phyloP scores from a whole-genome alignment of 1,140 invertebrate species.

The Caenorhabditis elegans region DNA sequence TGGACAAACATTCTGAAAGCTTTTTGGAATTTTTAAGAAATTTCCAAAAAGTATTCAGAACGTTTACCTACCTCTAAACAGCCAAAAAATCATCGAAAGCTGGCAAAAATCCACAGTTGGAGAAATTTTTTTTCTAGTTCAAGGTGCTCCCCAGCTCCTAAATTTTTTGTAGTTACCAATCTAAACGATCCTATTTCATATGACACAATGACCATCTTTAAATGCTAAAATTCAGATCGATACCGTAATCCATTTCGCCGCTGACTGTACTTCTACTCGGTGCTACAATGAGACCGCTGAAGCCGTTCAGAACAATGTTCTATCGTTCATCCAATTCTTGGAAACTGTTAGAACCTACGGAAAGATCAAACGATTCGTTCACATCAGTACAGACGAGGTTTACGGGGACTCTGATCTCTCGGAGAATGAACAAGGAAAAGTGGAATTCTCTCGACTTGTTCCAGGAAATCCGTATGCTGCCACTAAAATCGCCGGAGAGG shows the following conservation, averaged over 20 bases:
- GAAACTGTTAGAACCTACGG: slow-evolving; percentile 59
- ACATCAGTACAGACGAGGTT: slow-evolving; percentile 67
- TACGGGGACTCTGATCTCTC: slow-evolving; percentile 63
- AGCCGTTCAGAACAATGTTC: slow-evolving; percentile 64
- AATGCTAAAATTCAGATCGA: slow-evolving; percentile 65
- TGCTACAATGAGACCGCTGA: slow-evolving; percentile 61
- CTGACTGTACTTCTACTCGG: slow-evolving; percentile 64
- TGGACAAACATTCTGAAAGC: too few relatives aligned
- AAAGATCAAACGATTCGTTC: slow-evolving; percentile 63
- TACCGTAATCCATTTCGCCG: slow-evolving; percentile 64
- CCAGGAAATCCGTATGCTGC: slow-evolving; percentile 68
- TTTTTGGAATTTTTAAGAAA: too few relatives aligned
- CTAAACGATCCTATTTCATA: too few relatives aligned
- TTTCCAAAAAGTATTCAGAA: too few relatives aligned
- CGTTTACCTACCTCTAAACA: too few relatives aligned
- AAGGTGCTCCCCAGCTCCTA: too few relatives aligned
- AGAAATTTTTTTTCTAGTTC: too few relatives aligned
- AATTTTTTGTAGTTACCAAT: too few relatives aligned
- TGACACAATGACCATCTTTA: too few relatives aligned
- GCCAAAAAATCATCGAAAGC: too few relatives aligned
- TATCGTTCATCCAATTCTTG: slow-evolving; percentile 63
- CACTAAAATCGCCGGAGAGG: slow-evolving; percentile 64
- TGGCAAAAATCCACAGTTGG: too few relatives aligned
- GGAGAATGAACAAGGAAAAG: slow-evolving; percentile 54
- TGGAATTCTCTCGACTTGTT: slow-evolving; percentile 49